Evolutionary conservation across 2,888 invertebrate species (phyloP).

Genomic region (Drosophila pullipes): DNA sequence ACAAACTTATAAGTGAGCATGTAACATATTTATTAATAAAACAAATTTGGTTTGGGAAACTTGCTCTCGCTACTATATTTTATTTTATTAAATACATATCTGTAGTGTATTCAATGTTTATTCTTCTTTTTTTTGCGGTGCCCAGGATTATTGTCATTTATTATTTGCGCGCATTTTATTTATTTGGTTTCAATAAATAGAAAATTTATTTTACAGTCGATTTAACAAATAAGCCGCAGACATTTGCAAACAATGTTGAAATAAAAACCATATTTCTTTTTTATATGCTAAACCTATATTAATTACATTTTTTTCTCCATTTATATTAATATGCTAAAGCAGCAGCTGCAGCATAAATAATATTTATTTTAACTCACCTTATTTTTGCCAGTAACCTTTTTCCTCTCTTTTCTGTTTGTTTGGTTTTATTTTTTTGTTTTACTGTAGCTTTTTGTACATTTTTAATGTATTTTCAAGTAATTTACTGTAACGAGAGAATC

Average conservation of each 20-base stretch:
- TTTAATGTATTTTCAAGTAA: constrained; percentile 74
- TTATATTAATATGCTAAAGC: constrained; percentile 42
- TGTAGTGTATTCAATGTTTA: background rate
- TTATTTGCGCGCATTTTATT: background rate
- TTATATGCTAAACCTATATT: constrained; percentile 20
- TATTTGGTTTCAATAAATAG: constrained; percentile 12
- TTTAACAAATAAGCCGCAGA: constrained; percentile 3
- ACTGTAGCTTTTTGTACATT: constrained; percentile 63
- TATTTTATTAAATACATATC: background rate
- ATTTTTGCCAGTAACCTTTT: constrained; percentile 30
- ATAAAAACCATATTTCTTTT: background rate
- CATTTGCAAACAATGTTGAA: background rate
- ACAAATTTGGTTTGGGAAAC: background rate
- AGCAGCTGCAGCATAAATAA: constrained; percentile 34
- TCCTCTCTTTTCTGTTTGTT: constrained; percentile 1
- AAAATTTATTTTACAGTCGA: background rate
- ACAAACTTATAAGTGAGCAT: background rate
- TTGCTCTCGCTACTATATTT: background rate
- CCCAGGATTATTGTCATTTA: background rate
- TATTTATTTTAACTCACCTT: constrained; percentile 67
- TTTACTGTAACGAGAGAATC: constrained; percentile 62
- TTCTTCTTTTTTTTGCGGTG: background rate
- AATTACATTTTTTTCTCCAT: constrained; percentile 38
- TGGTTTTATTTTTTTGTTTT: constrained; percentile 11
- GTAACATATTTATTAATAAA: background rate